Conservation (phyloP, 92 coral and sea anemone genomes). For the Pocillopora meandrina region DNA sequence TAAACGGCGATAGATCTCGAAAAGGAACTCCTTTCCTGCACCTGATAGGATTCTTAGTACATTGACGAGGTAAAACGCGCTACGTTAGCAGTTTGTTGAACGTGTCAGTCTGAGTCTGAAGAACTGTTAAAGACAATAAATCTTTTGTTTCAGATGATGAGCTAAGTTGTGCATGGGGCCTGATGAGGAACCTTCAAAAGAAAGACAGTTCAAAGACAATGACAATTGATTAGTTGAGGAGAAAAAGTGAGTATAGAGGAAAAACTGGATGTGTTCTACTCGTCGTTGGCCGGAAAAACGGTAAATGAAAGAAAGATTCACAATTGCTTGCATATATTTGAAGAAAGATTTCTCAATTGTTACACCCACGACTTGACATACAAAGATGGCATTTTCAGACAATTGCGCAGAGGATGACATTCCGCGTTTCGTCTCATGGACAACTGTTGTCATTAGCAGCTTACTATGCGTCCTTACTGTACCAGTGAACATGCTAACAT, state of each 20-base stretch:
- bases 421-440: conserved; percentile 54
- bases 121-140: too few relatives aligned
- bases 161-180: too few relatives aligned
- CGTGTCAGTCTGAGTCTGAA: too few relatives aligned
- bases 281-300: too few relatives aligned
- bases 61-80: too few relatives aligned
- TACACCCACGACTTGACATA: not conserved
- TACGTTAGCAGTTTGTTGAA: too few relatives aligned
- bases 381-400: conserved; percentile 19
- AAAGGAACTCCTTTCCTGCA: not conserved
- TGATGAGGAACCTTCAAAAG: too few relatives aligned
- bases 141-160: too few relatives aligned
- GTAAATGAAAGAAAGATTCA: not conserved
- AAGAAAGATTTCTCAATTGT: not conserved
- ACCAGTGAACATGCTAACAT: conserved; percentile 66
- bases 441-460: conserved; percentile 46
- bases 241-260: too few relatives aligned
- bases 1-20: not conserved
- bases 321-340: not conserved
- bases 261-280: too few relatives aligned
- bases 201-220: too few relatives aligned
- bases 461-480: conserved; percentile 58
- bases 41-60: not conserved
- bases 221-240: too few relatives aligned
- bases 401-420: conserved; percentile 27